phyloP scores from a whole-genome alignment of 2,113 vertebrate genomes.

The Myxocyprinus asiaticus region DNA sequence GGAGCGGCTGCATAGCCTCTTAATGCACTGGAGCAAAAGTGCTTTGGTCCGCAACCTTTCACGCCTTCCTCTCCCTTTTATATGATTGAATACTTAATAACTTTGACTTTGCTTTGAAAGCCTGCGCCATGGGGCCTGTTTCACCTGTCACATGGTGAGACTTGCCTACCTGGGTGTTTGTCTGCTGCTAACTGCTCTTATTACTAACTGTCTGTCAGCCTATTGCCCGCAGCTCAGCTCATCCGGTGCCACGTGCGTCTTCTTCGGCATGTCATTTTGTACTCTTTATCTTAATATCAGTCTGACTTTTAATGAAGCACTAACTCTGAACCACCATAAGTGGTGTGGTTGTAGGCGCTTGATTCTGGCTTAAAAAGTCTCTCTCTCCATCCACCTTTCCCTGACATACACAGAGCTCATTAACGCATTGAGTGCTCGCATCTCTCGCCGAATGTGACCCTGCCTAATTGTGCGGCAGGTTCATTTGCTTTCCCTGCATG shows the following conservation, averaged over 20 bases:
- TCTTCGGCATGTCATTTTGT: not conserved
- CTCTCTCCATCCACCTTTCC: constrained; percentile 36
- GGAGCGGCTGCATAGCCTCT: constrained; percentile 73
- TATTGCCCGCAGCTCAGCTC: constrained; percentile 55
- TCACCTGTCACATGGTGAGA: constrained; percentile 51
- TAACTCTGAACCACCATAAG: not conserved
- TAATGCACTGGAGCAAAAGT: constrained; percentile 83
- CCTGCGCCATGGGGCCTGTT: constrained; percentile 49
- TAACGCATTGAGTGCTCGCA: constrained; percentile 67
- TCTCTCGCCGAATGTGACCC: constrained; percentile 75
- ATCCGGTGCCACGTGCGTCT: not conserved
- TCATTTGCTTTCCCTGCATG: constrained; percentile 77
- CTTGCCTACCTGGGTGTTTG: constrained; percentile 60
- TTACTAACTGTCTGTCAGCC: constrained; percentile 64
- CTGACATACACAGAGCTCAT: constrained; percentile 66
- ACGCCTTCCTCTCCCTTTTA: constrained; percentile 77
- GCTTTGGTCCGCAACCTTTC: constrained; percentile 80
- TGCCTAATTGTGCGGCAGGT: constrained; percentile 78
- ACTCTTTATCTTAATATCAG: constrained; percentile 1
- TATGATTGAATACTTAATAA: constrained; percentile 83
- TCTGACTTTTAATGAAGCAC: constrained; percentile 21
- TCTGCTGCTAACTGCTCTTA: constrained; percentile 61
- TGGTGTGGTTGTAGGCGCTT: constrained; percentile 3
- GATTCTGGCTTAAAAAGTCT: constrained; percentile 3
- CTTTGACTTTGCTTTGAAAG: constrained; percentile 76